Percentiles rank a stretch among this genome's conserved stretches.
phyloP scores from a whole-genome alignment of 1,140 invertebrate species.

The Achatina immaculata region DNA sequence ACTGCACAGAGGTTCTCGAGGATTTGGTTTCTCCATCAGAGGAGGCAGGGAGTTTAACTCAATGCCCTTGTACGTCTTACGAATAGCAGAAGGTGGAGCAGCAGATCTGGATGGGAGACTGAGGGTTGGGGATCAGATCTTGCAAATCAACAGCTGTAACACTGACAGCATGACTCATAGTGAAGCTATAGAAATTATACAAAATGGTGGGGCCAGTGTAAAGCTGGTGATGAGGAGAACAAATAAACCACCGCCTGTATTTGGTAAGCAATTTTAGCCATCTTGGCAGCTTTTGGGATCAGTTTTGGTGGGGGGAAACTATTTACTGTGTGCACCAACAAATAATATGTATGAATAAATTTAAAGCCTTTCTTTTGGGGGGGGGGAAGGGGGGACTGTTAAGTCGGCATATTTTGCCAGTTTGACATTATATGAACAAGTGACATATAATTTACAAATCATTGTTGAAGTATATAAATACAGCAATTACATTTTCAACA shows the following conservation, averaged over 20 bases:
- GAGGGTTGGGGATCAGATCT: conserved; percentile 85
- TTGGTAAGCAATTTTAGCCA: conserved; percentile 58
- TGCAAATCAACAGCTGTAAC: conserved; percentile 85
- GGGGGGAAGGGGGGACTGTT: too few relatives aligned
- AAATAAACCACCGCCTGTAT: conserved; percentile 64
- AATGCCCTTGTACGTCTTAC: conserved; percentile 86
- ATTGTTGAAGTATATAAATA: too few relatives aligned
- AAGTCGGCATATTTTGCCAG: too few relatives aligned
- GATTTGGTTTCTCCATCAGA: conserved; percentile 88
- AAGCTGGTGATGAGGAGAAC: conserved; percentile 78
- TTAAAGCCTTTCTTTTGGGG: too few relatives aligned
- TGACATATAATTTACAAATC: too few relatives aligned
- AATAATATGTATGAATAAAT: too few relatives aligned
- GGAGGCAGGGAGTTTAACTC: conserved; percentile 87
- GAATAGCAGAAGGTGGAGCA: conserved; percentile 85
- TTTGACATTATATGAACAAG: too few relatives aligned
- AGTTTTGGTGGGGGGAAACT: too few relatives aligned
- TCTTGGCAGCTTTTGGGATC: too few relatives aligned
- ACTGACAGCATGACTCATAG: conserved; percentile 86
- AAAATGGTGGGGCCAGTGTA: conserved; percentile 80
- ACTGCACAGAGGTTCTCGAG: conserved; percentile 79
- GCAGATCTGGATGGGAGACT: conserved; percentile 81
- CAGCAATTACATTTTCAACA: too few relatives aligned
- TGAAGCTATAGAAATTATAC: conserved; percentile 86
- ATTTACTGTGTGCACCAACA: too few relatives aligned